phyloP scores from a whole-genome alignment of 2,797 vertebrate genomes.

The Takifugu rubripes region DNA sequence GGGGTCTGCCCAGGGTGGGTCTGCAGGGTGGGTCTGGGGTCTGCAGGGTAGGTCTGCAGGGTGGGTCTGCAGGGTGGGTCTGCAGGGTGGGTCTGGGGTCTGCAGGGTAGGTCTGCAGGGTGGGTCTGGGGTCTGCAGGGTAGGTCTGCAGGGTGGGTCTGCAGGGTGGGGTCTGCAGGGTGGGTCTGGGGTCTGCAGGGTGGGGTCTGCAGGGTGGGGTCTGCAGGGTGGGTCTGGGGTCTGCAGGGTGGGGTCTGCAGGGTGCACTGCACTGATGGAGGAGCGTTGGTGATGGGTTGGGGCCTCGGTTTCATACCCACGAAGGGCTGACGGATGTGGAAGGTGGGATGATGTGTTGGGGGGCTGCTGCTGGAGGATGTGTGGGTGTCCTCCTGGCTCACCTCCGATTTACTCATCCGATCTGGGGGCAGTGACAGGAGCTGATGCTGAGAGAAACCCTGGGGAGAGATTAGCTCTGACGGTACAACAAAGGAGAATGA shows the following conservation, averaged over 20 bases:
- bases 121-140: too few relatives aligned
- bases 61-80: neutral
- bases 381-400: constrained; percentile 67
- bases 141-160: too few relatives aligned
- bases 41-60: too few relatives aligned
- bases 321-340: constrained; percentile 34
- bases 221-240: too few relatives aligned
- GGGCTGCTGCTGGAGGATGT: constrained; percentile 21
- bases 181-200: neutral
- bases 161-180: neutral
- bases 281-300: neutral
- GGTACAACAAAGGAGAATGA: constrained; percentile 73
- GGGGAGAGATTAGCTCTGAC: constrained; percentile 73
- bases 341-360: constrained; percentile 25
- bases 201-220: too few relatives aligned
- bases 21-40: too few relatives aligned
- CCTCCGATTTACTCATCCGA: constrained; percentile 57
- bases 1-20: too few relatives aligned
- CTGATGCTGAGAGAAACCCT: constrained; percentile 53
- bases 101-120: too few relatives aligned
- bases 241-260: too few relatives aligned
- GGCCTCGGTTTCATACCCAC: neutral
- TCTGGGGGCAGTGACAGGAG: constrained; percentile 58
- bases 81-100: too few relatives aligned
- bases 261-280: neutral